These are phyloP conservation scores for Epsilonema sp. DNA, from an alignment of 2,888 invertebrate genomes.

Conservation along the genomic window DNA sequence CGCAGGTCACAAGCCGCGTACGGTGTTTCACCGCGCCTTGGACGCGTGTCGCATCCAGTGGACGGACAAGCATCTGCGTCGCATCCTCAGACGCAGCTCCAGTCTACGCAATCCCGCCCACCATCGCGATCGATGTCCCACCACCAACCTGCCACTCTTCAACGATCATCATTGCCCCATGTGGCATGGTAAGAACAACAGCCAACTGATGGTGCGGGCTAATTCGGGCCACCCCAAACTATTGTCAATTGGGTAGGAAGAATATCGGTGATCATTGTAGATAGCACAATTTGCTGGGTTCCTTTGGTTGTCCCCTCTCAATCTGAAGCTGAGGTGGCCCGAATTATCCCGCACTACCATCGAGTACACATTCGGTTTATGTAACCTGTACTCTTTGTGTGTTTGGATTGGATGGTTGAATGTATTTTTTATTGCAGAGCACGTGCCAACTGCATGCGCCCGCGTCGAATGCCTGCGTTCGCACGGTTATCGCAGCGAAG, in stretches of 20 bases:
- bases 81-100: slow-evolving; percentile 36
- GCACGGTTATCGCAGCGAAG: slow-evolving; percentile 54
- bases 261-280: too few relatives aligned
- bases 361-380: too few relatives aligned
- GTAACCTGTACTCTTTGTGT: background rate
- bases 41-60: slow-evolving; percentile 60
- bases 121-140: background rate
- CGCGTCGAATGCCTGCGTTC: slow-evolving; percentile 58
- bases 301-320: too few relatives aligned
- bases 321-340: too few relatives aligned
- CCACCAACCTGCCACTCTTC: slow-evolving; percentile 45
- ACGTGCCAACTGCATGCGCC: slow-evolving; percentile 56
- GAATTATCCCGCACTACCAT: too few relatives aligned
- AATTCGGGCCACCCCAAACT: too few relatives aligned
- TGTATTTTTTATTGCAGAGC: slow-evolving; percentile 39
- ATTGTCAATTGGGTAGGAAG: too few relatives aligned
- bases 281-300: too few relatives aligned
- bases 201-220: too few relatives aligned
- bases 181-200: too few relatives aligned
- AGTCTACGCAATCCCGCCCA: background rate
- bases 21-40: slow-evolving; percentile 45
- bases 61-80: slow-evolving; percentile 57
- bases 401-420: background rate
- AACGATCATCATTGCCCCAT: slow-evolving; percentile 54
- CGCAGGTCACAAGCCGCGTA: slow-evolving; percentile 18